Evolutionary conservation across 2,113 vertebrate genomes (phyloP).

Genomic region (Prionailurus viverrinus): DNA sequence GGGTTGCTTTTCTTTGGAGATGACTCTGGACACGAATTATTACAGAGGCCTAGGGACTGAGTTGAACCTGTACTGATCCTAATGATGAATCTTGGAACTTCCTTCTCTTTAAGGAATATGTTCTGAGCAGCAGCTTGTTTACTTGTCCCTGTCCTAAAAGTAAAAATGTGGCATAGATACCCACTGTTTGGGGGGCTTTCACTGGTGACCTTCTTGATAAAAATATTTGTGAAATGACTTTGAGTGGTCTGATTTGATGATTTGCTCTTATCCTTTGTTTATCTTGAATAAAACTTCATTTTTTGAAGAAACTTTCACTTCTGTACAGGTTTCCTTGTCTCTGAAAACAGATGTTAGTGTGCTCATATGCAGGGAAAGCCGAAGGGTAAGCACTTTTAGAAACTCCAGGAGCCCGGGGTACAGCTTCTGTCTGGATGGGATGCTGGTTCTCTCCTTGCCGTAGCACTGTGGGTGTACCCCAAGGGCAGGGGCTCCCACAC

Average conservation of each 20-base stretch:
- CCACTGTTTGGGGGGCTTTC: neutral
- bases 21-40: neutral
- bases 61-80: neutral
- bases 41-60: neutral
- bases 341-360: neutral
- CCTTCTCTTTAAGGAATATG: neutral
- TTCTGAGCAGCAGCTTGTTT: neutral
- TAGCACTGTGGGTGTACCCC: rapidly evolving
- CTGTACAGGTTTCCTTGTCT: neutral
- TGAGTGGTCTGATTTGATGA: neutral
- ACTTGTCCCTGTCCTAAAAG: neutral
- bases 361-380: neutral
- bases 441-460: too few species aligned
- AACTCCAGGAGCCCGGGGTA: neutral
- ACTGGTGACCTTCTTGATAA: neutral
- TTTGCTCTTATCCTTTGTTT: neutral
- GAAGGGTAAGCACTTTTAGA: neutral
- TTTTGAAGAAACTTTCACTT: neutral
- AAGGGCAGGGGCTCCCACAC: neutral
- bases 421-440: neutral
- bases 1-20: neutral
- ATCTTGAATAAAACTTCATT: constrained; percentile 18
- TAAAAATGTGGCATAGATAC: neutral
- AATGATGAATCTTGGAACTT: neutral
- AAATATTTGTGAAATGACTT: neutral